phyloP scores from a whole-genome alignment of 2,797 vertebrate species.

The Gymnothorax javanicus region DNA sequence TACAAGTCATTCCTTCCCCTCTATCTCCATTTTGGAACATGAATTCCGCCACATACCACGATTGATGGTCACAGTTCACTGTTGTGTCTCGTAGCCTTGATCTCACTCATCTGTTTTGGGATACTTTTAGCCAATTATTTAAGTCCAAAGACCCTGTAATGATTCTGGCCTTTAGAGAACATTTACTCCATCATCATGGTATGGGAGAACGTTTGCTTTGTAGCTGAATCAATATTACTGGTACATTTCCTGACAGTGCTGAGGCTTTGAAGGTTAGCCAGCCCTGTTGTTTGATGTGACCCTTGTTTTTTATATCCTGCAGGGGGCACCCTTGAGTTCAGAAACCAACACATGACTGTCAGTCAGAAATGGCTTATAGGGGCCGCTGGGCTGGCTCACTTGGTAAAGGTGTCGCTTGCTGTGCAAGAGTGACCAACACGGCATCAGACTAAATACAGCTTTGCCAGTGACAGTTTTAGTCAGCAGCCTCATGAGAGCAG shows the following conservation, averaged over 20 bases:
- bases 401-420: no score
- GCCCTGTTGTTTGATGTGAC: neutral
- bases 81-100: constrained; percentile 56
- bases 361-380: neutral
- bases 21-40: constrained; percentile 43
- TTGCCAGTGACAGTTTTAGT: no score
- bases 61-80: constrained; percentile 38
- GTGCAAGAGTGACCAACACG: no score
- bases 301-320: neutral
- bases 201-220: constrained; percentile 4
- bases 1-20: constrained; percentile 4
- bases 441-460: no score
- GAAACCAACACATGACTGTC: neutral
- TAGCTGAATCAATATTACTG: neutral
- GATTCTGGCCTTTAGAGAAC: constrained; percentile 1
- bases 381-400: no score
- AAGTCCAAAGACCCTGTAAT: constrained; percentile 51
- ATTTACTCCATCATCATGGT: neutral
- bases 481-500: no score
- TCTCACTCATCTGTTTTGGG: constrained; percentile 54
- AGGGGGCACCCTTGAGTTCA: neutral
- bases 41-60: constrained; percentile 14
- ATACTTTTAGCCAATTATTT: constrained; percentile 61
- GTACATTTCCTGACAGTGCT: neutral
- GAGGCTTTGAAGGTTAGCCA: neutral